Percentiles rank a stretch among this genome's conserved stretches.
These are phyloP conservation scores for Streblospio benedicti DNA, from an alignment of 1,140 invertebrate genomes.

Conservation along the genomic window DNA sequence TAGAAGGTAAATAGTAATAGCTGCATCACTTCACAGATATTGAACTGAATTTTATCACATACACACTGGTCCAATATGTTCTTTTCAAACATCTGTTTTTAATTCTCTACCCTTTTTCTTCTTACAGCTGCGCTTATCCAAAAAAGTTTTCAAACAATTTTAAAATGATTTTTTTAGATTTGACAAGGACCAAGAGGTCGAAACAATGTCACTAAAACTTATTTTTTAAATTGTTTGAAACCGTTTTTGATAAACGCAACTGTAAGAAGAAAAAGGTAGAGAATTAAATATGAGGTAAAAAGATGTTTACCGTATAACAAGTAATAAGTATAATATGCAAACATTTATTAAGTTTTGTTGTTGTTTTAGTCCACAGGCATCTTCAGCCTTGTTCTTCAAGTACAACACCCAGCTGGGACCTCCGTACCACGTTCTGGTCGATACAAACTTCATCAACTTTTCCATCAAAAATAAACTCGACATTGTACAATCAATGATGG, in stretches of 20 bases:
- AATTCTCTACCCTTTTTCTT: too few species aligned
- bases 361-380: slow-evolving; percentile 60
- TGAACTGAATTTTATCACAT: slow-evolving; percentile 1
- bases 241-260: neutral
- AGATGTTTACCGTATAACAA: neutral
- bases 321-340: neutral
- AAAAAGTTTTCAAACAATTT: too few species aligned
- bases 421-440: slow-evolving; percentile 91
- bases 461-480: slow-evolving; percentile 98
- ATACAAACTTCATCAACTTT: slow-evolving; percentile 99
- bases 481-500: slow-evolving; percentile 95
- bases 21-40: neutral
- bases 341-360: neutral
- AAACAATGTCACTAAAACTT: too few species aligned
- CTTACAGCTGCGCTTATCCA: too few species aligned
- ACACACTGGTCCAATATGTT: neutral
- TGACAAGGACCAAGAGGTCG: too few species aligned
- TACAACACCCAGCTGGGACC: slow-evolving; percentile 99
- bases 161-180: too few species aligned
- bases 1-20: too few species aligned
- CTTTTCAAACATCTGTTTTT: neutral
- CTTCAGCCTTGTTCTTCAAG: slow-evolving; percentile 90
- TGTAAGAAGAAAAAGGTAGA: too few species aligned
- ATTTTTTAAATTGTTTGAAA: neutral
- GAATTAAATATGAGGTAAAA: slow-evolving; percentile 7